phyloP scores from a whole-genome alignment of 2,888 invertebrate genomes.

The Noctua comes region DNA sequence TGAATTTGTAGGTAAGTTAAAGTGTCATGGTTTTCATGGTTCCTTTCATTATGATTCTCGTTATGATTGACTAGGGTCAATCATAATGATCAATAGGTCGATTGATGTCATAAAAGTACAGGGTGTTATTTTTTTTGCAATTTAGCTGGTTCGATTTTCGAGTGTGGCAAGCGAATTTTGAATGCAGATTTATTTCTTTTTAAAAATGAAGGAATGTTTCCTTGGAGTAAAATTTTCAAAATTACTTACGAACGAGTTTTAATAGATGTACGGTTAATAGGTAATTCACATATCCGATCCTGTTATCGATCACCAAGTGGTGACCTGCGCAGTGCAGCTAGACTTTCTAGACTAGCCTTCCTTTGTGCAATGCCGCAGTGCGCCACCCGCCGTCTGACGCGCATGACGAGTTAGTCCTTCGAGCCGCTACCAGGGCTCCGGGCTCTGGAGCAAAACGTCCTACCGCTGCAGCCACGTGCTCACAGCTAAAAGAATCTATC shows the following conservation, averaged over 20 bases:
- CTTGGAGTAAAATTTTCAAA: background rate
- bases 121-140: no score
- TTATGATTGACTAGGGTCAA: no score
- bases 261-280: background rate
- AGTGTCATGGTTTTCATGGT: no score
- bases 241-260: background rate
- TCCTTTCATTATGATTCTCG: no score
- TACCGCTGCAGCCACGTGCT: background rate
- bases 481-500: background rate
- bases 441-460: background rate
- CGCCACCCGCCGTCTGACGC: background rate
- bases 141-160: no score
- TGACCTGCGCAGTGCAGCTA: constrained; percentile 32
- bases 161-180: no score
- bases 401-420: background rate
- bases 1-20: no score
- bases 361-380: constrained; percentile 26
- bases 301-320: constrained; percentile 4
- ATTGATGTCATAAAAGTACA: no score
- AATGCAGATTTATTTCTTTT: no score
- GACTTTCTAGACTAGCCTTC: constrained; percentile 10
- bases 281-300: no score
- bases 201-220: no score
- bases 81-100: no score
- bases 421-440: background rate